A percentile compares a stretch with the other conserved stretches of the same genome.
phyloP scores from a whole-genome alignment of 2,888 invertebrate genomes.

The Buathra laborator region DNA sequence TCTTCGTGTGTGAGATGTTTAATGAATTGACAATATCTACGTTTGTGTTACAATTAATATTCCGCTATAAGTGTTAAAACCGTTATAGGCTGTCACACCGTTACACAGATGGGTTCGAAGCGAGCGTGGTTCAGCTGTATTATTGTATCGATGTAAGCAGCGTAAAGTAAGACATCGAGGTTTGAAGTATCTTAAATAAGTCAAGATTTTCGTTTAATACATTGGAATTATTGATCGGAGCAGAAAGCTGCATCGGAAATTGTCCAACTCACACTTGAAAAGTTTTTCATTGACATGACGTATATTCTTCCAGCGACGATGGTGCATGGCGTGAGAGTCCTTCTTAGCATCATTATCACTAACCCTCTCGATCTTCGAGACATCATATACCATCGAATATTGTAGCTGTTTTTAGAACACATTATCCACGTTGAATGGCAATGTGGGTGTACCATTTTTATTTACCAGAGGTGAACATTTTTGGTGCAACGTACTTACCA shows the following conservation, averaged over 20 bases:
- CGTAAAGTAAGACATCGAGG: conserved; percentile 62
- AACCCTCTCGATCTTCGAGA: conserved; percentile 32
- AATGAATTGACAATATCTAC: too few species aligned
- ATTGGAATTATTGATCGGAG: neutral
- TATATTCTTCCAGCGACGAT: conserved; percentile 51
- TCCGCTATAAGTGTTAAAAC: too few species aligned
- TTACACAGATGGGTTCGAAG: too few species aligned
- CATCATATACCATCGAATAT: neutral
- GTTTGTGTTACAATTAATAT: too few species aligned
- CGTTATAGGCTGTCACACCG: too few species aligned
- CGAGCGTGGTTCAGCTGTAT: neutral
- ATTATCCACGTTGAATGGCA: too few species aligned
- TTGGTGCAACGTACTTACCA: neutral
- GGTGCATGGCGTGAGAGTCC: conserved; percentile 33
- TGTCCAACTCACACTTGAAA: conserved; percentile 13
- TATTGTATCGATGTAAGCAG: conserved; percentile 51
- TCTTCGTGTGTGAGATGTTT: too few species aligned
- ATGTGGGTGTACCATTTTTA: too few species aligned
- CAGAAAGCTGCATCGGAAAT: neutral
- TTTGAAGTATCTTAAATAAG: conserved; percentile 47
- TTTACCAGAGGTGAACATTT: too few species aligned
- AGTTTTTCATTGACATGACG: conserved; percentile 50
- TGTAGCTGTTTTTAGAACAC: neutral
- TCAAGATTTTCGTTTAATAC: neutral
- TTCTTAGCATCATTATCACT: conserved; percentile 13